Base-by-base conservation (phyloP, 2,888 invertebrate species). In the Hirtodrosophila cameraria region DNA sequence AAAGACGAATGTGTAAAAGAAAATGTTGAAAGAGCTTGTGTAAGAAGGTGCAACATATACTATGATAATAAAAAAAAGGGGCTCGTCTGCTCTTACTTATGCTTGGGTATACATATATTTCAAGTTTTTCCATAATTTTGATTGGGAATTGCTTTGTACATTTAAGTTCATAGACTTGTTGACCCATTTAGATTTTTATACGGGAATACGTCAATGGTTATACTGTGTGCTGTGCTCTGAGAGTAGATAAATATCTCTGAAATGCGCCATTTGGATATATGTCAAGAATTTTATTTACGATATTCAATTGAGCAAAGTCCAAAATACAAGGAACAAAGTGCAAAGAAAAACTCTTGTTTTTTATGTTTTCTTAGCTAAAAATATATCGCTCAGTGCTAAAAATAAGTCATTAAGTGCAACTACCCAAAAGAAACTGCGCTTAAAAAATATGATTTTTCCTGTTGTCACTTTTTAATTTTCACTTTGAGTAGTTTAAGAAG, bases 251-350 rank as follows among this genome's bases (percentile, higher is more conserved):
- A 65, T 16, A 60, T 49, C 27, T 43, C 30, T 16, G 15, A 58
- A 42, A 52, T 68, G 61, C 76, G 80, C 41, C 57, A 45, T 70
- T 52, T 62, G 80, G 59, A 54, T 55, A 61, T 57, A 41, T 63
- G 63, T 73, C 69, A 78, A 61, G 77, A 83, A 67, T 86, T 67
- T 79, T 64, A 46, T 72, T 67, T 65, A 57, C 58, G 53, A 46
- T 11, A 31, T 36, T 38, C 49, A 41, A 45, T 79, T 12, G 62
- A 33, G 1, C 62, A 79, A 80, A 79, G 78, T 79, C 76, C 72
- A 75, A 67, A 71, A 35, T 38, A 16, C 53, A 57, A 36, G 31
- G 45, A 41, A 12, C 77, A 80, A 72, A 64, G 59, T 57, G 50
- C 46, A 31, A 46, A 36, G 12, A 31, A 11, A 13, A 38, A 41